Conservation (phyloP, 2,797 vertebrate species). For the Helostoma temminkii region DNA sequence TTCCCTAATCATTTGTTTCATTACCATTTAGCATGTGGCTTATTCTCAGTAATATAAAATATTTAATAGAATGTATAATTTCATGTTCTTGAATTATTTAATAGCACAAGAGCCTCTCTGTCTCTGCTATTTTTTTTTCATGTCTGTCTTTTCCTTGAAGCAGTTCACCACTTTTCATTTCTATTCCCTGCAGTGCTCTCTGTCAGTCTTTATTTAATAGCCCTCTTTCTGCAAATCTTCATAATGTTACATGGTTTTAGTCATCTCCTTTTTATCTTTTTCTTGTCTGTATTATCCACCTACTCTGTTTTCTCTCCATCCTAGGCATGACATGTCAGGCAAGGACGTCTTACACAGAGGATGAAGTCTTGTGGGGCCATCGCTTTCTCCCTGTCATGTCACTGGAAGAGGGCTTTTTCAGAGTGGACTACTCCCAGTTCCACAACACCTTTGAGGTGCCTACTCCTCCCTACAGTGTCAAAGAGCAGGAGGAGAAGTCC, state of each 20-base stretch:
- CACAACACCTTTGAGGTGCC: conserved; percentile 91
- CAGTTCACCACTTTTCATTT: conserved; percentile 32
- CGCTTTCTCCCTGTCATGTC: conserved; percentile 93
- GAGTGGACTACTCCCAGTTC: conserved; percentile 92
- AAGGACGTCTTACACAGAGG: conserved; percentile 92
- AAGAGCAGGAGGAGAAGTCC: conserved; percentile 90
- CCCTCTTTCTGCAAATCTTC: neutral
- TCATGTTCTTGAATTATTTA: conserved; percentile 72
- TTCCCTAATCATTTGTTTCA: conserved; percentile 30
- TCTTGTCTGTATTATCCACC: conserved; percentile 8
- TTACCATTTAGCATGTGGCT: conserved; percentile 29
- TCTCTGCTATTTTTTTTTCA: conserved; percentile 32
- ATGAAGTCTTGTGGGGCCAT: conserved; percentile 92
- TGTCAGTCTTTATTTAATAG: conserved; percentile 30
- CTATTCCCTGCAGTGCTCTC: conserved; percentile 11
- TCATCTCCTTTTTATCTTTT: conserved; percentile 5
- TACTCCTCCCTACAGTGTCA: conserved; percentile 89
- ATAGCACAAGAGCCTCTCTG: conserved; percentile 33
- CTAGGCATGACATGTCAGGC: conserved; percentile 93
- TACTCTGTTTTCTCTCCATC: conserved; percentile 9
- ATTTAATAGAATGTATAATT: conserved; percentile 68
- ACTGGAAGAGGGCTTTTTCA: conserved; percentile 91
- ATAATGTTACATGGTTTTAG: neutral
- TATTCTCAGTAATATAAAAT: conserved; percentile 44
- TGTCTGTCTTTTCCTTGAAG: conserved; percentile 28